Base-by-base conservation (phyloP, 92 coral and sea anemone species). In the Palythoa grandiflora region DNA sequence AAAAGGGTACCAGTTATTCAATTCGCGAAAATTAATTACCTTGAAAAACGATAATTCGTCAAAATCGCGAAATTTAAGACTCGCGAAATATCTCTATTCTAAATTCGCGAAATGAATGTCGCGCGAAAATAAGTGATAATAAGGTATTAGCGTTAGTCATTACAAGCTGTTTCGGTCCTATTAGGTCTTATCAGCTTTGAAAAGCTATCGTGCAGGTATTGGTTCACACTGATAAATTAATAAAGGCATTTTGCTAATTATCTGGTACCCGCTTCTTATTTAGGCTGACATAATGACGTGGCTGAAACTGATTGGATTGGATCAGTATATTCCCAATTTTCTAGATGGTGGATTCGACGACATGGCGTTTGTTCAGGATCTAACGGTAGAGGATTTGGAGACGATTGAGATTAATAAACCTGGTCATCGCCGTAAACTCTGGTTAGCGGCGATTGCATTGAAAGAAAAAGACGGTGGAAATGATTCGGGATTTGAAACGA, bases 301-400 rank as follows among this genome's bases (percentile, higher is more conserved):
- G 99, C 90, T 97, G 55, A 88, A 88, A 48, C 93, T 94, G 68
- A 93, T 97, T 83, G 98, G 98, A 77, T 87, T 97, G 63, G 94
- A 96, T 28, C 97, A 92, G 84, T 97, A 97, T 89, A 93, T 87
- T 65, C 95, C 93, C 19, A 95, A 97, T 78, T 95, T 97, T 75
- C 76, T 97, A 79, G 99, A 97, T 83, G 98, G 96, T 36, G 99
- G 99, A 9, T 97, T 97, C 53, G 99, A 97, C 73, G 99, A 97
- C 83, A 89, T 97, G 93, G 99, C 95, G 6, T 97, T 97, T 52
- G 91, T 97, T 2, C 93, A 95, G 71, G 99, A 97, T 89, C 87
- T 97, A 47, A 91, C 99, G 5, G 73, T 87, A 15, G 99, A 97
- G 68, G 99, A 97, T 77, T 77, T 97, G 44, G 95, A 87, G 7